Conservation (phyloP, 2,888 invertebrate genomes). For the Eilema griseolum region DNA sequence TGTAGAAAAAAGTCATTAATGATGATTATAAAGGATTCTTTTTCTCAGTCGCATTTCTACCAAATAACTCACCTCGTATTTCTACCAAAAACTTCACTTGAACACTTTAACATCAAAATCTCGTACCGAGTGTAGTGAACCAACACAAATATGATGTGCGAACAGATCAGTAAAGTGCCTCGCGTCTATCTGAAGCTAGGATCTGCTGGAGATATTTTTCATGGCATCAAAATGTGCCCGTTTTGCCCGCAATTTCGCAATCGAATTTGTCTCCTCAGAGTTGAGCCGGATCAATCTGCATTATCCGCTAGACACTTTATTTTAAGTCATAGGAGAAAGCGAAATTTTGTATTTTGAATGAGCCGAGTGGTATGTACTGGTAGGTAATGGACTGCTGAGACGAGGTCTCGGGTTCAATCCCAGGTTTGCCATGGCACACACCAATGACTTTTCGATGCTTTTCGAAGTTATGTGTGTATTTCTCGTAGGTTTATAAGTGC, state of each 20-base stretch:
- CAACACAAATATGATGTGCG: constrained; percentile 13
- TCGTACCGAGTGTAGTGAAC: not conserved
- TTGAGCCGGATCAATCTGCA: constrained; percentile 84
- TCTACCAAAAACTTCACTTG: not conserved
- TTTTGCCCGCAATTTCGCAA: constrained; percentile 65
- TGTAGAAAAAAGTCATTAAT: too few relatives aligned
- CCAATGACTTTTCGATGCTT: too few relatives aligned
- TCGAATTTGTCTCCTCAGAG: constrained; percentile 81
- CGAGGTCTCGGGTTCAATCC: too few relatives aligned
- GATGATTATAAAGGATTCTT: not conserved
- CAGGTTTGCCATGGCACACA: too few relatives aligned
- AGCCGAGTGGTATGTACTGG: too few relatives aligned
- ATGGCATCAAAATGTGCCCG: constrained; percentile 63
- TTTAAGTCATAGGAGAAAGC: constrained; percentile 37
- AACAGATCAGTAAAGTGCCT: constrained; percentile 17
- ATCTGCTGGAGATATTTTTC: constrained; percentile 67
- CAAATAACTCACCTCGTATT: not conserved
- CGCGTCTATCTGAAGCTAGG: constrained; percentile 18
- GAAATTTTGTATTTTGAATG: not conserved
- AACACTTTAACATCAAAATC: not conserved
- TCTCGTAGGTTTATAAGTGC: too few relatives aligned
- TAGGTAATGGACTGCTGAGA: too few relatives aligned
- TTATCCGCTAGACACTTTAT: constrained; percentile 66
- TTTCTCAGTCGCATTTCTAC: not conserved
- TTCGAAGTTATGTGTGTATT: too few relatives aligned